A percentile compares a stretch with the other conserved stretches of the same genome.
Conservation (phyloP, 2,797 vertebrate genomes). For the Sebastes jordani region DNA sequence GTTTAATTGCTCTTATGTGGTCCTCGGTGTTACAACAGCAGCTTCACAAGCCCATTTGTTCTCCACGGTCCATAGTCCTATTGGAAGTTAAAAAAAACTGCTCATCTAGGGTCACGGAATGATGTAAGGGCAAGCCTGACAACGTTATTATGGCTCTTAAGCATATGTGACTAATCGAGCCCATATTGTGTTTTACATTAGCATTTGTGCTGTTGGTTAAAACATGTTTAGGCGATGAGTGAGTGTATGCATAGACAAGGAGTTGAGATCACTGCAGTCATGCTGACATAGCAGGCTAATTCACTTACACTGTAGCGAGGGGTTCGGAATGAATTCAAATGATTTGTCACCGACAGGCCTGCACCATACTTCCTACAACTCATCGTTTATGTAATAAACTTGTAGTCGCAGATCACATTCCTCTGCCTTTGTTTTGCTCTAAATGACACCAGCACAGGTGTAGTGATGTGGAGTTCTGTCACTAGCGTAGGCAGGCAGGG, state of each 20-base stretch:
- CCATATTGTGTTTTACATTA: background rate
- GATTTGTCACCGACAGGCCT: slow-evolving; percentile 9
- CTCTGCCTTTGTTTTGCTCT: slow-evolving; percentile 3
- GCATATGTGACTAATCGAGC: slow-evolving; percentile 28
- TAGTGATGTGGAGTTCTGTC: slow-evolving; percentile 20
- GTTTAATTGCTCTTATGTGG: slow-evolving; percentile 84
- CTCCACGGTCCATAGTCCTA: slow-evolving; percentile 11
- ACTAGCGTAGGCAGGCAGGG: background rate
- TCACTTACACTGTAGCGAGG: background rate
- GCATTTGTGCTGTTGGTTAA: background rate
- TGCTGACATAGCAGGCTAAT: slow-evolving; percentile 19
- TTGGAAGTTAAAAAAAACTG: slow-evolving; percentile 29
- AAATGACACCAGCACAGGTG: slow-evolving; percentile 27
- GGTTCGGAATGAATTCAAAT: slow-evolving; percentile 12
- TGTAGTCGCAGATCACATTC: background rate
- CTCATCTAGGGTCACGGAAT: slow-evolving; percentile 37
- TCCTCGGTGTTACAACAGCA: slow-evolving; percentile 59
- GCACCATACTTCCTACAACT: background rate
- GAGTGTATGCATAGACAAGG: background rate
- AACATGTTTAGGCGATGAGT: slow-evolving; percentile 9
- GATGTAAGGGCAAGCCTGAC: slow-evolving; percentile 31
- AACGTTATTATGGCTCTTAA: slow-evolving; percentile 7
- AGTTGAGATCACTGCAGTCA: background rate
- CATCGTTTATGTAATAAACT: slow-evolving; percentile 5
- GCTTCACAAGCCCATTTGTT: slow-evolving; percentile 64